Percentiles rank a stretch among this genome's conserved stretches.
Conservation (phyloP, 2,888 invertebrate genomes). For the Kryphioiulus occultus region DNA sequence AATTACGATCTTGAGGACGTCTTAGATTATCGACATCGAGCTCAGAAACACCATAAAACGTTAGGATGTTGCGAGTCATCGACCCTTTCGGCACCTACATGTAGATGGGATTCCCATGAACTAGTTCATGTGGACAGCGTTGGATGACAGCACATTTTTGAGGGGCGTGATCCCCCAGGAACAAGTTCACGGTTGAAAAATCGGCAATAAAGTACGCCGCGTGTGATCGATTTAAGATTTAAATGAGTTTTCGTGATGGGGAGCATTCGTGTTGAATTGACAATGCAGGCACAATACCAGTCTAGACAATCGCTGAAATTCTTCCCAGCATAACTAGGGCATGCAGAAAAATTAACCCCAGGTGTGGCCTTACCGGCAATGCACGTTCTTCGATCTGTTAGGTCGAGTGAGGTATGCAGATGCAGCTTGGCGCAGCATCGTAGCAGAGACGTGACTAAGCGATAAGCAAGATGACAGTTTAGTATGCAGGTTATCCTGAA, state of each 20-base stretch:
- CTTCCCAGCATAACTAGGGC: background rate
- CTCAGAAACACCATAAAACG: background rate
- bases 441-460: background rate
- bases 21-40: background rate
- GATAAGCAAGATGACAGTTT: background rate
- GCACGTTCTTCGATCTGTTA: background rate
- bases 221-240: slow-evolving; percentile 6
- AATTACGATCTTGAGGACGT: background rate
- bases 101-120: background rate
- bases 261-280: background rate
- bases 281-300: background rate
- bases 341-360: background rate
- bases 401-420: background rate
- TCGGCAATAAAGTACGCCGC: background rate
- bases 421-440: background rate
- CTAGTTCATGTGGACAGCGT: slow-evolving; percentile 22
- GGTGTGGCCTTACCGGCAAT: background rate
- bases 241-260: background rate
- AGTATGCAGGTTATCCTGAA: background rate
- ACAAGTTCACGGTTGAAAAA: slow-evolving; percentile 30
- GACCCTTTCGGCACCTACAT: slow-evolving; percentile 7
- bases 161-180: background rate
- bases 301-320: background rate
- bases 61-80: background rate
- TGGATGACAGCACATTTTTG: slow-evolving; percentile 25